Conservation (phyloP, 1,140 invertebrate genomes). For the Helicoverpa zea region DNA sequence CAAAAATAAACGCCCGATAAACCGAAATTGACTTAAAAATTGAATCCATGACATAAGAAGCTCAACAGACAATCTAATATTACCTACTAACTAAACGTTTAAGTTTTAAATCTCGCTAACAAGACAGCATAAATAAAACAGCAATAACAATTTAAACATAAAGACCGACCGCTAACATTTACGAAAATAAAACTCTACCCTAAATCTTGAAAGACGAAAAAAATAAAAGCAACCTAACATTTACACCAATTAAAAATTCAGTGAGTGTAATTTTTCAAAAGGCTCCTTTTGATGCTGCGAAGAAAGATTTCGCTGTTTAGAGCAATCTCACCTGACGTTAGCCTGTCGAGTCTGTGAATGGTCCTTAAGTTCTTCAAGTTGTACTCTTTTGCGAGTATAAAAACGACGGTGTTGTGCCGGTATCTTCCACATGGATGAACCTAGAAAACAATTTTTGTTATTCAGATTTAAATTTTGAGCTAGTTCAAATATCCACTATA, state of each 20-base stretch:
- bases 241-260: constrained; percentile 26
- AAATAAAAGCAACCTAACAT: constrained; percentile 15
- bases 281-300: constrained; percentile 4
- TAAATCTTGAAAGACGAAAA: not conserved
- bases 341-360: constrained; percentile 95
- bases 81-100: too few relatives aligned
- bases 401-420: constrained; percentile 98
- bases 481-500: not conserved
- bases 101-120: too few relatives aligned
- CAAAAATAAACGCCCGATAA: too few relatives aligned
- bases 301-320: constrained; percentile 33
- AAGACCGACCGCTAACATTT: constrained; percentile 5
- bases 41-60: too few relatives aligned
- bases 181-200: not conserved
- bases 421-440: constrained; percentile 99
- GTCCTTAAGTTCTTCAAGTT: constrained; percentile 97
- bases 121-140: not conserved
- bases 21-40: too few relatives aligned
- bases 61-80: too few relatives aligned
- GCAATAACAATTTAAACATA: not conserved
- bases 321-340: constrained; percentile 93
- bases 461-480: not conserved
- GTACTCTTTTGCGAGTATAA: constrained; percentile 98
- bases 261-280: constrained; percentile 33
- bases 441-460: constrained; percentile 83